Base-by-base conservation (phyloP, 1,140 invertebrate genomes). In the Cherax destructor region DNA sequence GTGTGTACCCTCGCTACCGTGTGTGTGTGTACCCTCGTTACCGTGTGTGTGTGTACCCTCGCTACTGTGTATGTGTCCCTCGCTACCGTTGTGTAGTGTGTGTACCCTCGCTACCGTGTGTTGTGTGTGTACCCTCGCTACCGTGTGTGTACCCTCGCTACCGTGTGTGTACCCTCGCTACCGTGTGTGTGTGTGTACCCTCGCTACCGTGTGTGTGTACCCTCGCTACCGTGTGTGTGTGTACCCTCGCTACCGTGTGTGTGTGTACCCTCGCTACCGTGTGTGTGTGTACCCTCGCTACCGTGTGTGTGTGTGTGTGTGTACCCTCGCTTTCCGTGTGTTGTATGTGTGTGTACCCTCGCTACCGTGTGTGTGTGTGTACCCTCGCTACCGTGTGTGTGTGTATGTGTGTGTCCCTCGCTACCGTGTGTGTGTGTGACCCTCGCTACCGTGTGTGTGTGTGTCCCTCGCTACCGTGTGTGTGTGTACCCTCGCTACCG, bases 161-260 rank as follows among this genome's bases (percentile, higher is more conserved):
- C n/a, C n/a, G n/a, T n/a, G 50, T n/a, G n/a, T n/a, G n/a, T n/a
- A 30, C 65, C 21, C 30, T 5, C 30, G 61, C 65, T 9, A 24
- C 18, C n/a, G n/a, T n/a, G n/a, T n/a, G n/a, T n/a, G 41, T 83
- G 52, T 65, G 61, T 83, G 41, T 83, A 41, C 65, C 21, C 30
- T 5, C 30, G 61, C 65, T 10, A 30, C 18, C 11, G 61, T 83
- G 61, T 83, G 56, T 69, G 61, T 83, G n/a, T 21, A n/a, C 4
- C 13, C 18, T 11, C 4, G 61, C 18, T 11, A 1, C 13, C 18
- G 61, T 18, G 7, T 65, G 61, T 18, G 61, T 65, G 61, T 18
- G n/a, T n/a, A n/a, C n/a, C n/a, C n/a, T n/a, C n/a, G n/a, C n/a
- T n/a, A n/a, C n/a, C n/a, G n/a, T n/a, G 11, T 69, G 61, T 13